These are phyloP conservation scores for Lydus trimaculatus DNA, from an alignment of 2,888 invertebrate genomes.

Conservation along the genomic window DNA sequence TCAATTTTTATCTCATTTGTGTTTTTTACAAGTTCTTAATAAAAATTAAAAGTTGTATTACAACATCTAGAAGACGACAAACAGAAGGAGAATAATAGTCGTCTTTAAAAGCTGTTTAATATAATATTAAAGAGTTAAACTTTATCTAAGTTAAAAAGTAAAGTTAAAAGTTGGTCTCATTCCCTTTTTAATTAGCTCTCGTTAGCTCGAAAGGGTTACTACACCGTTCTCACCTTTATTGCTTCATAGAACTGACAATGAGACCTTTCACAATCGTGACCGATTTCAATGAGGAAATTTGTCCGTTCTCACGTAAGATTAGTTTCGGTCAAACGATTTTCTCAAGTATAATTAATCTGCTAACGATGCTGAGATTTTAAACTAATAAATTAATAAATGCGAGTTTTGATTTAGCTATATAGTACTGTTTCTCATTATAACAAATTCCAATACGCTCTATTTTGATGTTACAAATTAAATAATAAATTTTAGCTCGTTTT, in stretches of 20 bases:
- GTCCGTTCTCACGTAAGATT: constrained; percentile 50
- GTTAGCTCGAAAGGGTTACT: constrained; percentile 49
- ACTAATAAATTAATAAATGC: constrained; percentile 30
- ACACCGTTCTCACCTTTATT: constrained; percentile 50
- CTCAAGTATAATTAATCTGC: constrained; percentile 44
- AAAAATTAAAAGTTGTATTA: constrained; percentile 26
- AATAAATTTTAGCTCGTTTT: background rate
- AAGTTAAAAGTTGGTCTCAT: constrained; percentile 17
- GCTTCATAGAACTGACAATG: constrained; percentile 48
- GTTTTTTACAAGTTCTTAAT: constrained; percentile 14
- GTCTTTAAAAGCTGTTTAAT: constrained; percentile 19
- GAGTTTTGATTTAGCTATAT: background rate
- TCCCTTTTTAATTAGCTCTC: constrained; percentile 26
- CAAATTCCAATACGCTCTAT: background rate
- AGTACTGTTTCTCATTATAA: background rate
- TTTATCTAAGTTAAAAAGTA: constrained; percentile 22
- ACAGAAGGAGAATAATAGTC: constrained; percentile 18
- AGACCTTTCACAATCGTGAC: constrained; percentile 46
- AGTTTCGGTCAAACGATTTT: constrained; percentile 47
- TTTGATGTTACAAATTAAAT: background rate
- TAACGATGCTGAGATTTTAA: constrained; percentile 44
- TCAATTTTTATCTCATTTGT: constrained; percentile 4
- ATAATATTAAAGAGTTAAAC: constrained; percentile 21
- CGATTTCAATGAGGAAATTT: constrained; percentile 50
- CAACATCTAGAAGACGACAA: constrained; percentile 19